These are phyloP conservation scores for Syngnathoides biaculeatus DNA, from an alignment of 2,113 vertebrate genomes.

Conservation along the genomic window DNA sequence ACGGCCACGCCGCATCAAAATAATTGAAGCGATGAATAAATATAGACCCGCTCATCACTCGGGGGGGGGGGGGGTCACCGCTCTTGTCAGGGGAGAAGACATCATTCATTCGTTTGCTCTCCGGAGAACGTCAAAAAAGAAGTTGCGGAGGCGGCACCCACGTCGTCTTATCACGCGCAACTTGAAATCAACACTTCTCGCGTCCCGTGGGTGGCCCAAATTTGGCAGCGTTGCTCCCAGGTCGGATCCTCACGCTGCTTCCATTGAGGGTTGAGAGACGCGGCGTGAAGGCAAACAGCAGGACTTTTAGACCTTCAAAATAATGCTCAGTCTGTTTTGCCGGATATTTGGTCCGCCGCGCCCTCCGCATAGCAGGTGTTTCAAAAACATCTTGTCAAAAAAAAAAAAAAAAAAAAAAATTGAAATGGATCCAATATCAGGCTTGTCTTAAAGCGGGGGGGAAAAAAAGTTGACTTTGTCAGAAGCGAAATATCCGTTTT, in stretches of 20 bases:
- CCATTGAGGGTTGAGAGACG: conserved; percentile 43
- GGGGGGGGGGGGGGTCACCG: conserved; percentile 26
- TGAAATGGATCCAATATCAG: not conserved
- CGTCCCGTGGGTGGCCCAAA: conserved; percentile 49
- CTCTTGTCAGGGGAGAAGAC: conserved; percentile 15
- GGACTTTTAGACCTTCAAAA: conserved; percentile 14
- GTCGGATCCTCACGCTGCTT: conserved; percentile 45
- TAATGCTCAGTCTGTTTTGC: conserved; percentile 4
- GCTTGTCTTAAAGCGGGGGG: not conserved
- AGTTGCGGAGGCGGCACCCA: conserved; percentile 36
- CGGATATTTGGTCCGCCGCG: not conserved
- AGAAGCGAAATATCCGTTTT: not conserved
- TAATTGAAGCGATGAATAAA: conserved; percentile 56
- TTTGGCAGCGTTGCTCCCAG: conserved; percentile 52
- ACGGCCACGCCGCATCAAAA: conserved; percentile 29
- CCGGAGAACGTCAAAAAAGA: not conserved
- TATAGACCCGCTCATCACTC: conserved; percentile 56
- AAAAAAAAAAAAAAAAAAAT: not conserved
- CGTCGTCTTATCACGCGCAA: conserved; percentile 46
- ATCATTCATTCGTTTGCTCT: conserved; percentile 33
- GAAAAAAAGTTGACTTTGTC: not conserved
- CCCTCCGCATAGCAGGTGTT: not conserved
- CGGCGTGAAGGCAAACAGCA: conserved; percentile 48
- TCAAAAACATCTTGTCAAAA: not conserved
- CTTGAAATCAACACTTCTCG: conserved; percentile 69